Conservation (phyloP, 2,888 invertebrate species). For the Monochamus alternatus region DNA sequence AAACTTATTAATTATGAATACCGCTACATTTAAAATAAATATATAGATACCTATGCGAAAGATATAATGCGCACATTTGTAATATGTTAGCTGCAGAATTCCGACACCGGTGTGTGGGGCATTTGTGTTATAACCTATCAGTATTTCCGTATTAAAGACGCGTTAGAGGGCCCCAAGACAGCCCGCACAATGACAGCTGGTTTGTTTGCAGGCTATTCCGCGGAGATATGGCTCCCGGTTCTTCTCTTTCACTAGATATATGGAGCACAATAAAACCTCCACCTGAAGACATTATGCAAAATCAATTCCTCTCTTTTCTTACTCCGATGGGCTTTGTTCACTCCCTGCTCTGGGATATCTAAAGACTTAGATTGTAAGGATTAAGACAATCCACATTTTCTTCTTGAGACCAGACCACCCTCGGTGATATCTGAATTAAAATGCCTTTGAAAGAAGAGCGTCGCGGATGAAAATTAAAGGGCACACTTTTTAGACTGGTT, state of each 20-base stretch:
- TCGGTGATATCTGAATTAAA: slow-evolving; percentile 51
- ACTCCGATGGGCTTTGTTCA: slow-evolving; percentile 65
- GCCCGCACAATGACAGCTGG: slow-evolving; percentile 68
- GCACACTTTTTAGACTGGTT: slow-evolving; percentile 39
- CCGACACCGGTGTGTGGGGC: slow-evolving; percentile 34
- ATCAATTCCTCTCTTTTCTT: slow-evolving; percentile 71
- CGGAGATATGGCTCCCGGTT: slow-evolving; percentile 64
- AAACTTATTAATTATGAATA: background rate
- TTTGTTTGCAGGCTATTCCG: slow-evolving; percentile 70
- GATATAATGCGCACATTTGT: slow-evolving; percentile 28
- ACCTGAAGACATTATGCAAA: slow-evolving; percentile 73
- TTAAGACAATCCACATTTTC: slow-evolving; percentile 65
- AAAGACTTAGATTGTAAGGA: slow-evolving; percentile 67
- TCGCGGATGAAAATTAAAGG: slow-evolving; percentile 42
- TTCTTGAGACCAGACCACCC: slow-evolving; percentile 50
- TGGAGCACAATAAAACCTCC: slow-evolving; percentile 71
- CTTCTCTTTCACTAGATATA: slow-evolving; percentile 68
- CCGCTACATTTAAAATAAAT: slow-evolving; percentile 12
- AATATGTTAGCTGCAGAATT: slow-evolving; percentile 38
- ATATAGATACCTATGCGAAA: slow-evolving; percentile 16
- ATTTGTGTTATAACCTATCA: slow-evolving; percentile 54
- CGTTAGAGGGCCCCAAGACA: slow-evolving; percentile 66
- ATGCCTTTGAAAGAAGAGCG: slow-evolving; percentile 47
- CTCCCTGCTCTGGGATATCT: slow-evolving; percentile 63
- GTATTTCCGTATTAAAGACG: slow-evolving; percentile 67